Evolutionary conservation across 2,797 vertebrate genomes (phyloP).

Genomic region (Enteromius afrohamiltoni): DNA sequence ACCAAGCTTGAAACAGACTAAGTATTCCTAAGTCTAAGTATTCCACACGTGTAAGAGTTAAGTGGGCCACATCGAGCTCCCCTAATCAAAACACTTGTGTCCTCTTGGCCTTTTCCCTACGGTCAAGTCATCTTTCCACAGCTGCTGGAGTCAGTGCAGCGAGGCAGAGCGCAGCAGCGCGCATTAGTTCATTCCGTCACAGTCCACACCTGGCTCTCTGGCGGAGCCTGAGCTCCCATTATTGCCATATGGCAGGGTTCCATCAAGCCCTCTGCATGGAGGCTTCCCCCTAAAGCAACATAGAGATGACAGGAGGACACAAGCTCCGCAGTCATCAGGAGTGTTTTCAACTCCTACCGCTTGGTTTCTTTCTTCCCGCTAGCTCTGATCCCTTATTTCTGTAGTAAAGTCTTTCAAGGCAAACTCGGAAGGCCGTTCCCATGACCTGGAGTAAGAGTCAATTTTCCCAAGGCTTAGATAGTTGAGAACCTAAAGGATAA

Average conservation of each 20-base stretch:
- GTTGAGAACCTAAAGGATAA: constrained; percentile 44
- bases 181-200: constrained; percentile 52
- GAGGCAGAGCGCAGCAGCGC: constrained; percentile 19
- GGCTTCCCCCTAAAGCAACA: constrained; percentile 16
- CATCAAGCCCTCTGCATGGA: constrained; percentile 52
- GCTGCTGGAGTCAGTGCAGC: constrained; percentile 40
- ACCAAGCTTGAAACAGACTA: constrained; percentile 31
- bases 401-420: constrained; percentile 24
- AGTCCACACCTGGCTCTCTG: constrained; percentile 59
- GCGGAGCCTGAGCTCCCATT: constrained; percentile 51
- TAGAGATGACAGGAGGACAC: constrained; percentile 25
- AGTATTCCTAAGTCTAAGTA: background rate
- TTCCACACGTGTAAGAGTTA: constrained; percentile 44
- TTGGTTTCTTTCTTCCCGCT: background rate
- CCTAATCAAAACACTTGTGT: constrained; percentile 57
- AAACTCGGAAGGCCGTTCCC: constrained; percentile 23
- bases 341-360: constrained; percentile 8
- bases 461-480: constrained; percentile 46
- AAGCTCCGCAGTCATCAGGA: constrained; percentile 24
- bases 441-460: constrained; percentile 56
- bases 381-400: constrained; percentile 21
- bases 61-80: constrained; percentile 45
- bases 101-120: constrained; percentile 43
- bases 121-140: constrained; percentile 47
- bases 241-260: constrained; percentile 56